phyloP scores from a whole-genome alignment of 2,797 vertebrate species.

The Sebastolobus altivelis region DNA sequence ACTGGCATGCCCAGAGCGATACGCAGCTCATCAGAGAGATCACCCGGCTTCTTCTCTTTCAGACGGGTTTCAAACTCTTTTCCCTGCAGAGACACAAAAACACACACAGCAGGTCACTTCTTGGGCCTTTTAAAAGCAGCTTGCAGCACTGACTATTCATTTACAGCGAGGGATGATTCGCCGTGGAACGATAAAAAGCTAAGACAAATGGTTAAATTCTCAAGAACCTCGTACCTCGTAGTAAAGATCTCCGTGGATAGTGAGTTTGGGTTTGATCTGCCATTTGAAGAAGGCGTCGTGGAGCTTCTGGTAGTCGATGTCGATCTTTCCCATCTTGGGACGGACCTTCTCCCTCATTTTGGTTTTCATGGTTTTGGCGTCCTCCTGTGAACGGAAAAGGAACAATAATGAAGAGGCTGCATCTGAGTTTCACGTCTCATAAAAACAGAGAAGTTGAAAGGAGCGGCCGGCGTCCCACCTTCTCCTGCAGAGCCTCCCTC shows the following conservation, averaged over 20 bases:
- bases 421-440: neutral
- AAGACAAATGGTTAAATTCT: too few species aligned
- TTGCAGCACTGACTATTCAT: neutral
- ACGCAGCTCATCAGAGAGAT: constrained; percentile 93
- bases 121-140: neutral
- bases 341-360: constrained; percentile 97
- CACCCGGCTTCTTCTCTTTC: constrained; percentile 96
- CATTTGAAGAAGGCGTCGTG: constrained; percentile 98
- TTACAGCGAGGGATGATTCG: neutral
- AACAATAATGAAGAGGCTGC: rapidly evolving
- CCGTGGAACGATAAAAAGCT: neutral
- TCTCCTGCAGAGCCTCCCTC: constrained; percentile 96
- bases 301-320: constrained; percentile 97
- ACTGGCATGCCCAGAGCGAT: constrained; percentile 95
- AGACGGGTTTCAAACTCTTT: constrained; percentile 96
- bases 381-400: constrained; percentile 83
- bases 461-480: constrained; percentile 78
- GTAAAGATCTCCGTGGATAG: constrained; percentile 95
- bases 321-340: constrained; percentile 97
- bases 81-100: constrained; percentile 80
- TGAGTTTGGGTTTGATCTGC: constrained; percentile 96
- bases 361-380: constrained; percentile 97
- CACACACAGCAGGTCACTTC: neutral
- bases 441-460: too few species aligned
- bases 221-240: constrained; percentile 86